phyloP scores from a whole-genome alignment of 2,797 vertebrate species.

The Rhincodon typus region DNA sequence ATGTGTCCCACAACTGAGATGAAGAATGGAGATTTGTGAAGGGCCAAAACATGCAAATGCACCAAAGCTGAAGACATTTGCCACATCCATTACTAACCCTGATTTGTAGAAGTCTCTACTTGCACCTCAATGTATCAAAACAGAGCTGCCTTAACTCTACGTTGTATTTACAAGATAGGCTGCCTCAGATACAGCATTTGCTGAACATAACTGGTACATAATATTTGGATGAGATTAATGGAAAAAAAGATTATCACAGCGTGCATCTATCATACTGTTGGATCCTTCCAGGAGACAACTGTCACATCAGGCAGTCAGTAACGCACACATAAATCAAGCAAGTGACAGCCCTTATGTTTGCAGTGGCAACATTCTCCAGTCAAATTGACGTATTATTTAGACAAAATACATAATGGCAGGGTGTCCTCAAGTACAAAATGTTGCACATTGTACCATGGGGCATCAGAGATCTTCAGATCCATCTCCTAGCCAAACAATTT shows the following conservation, averaged over 20 bases:
- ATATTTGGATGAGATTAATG: neutral
- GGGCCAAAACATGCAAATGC: neutral
- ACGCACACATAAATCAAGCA: neutral
- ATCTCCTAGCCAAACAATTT: neutral
- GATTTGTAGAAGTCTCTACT: neutral
- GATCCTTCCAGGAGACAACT: neutral
- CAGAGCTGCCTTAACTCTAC: neutral
- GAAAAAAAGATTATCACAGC: neutral
- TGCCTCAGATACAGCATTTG: neutral
- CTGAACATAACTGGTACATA: neutral
- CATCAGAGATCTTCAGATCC: neutral
- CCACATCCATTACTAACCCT: neutral
- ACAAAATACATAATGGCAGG: neutral
- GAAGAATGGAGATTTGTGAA: neutral
- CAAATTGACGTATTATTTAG: neutral
- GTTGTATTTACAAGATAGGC: neutral
- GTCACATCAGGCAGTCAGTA: neutral
- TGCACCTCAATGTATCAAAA: neutral
- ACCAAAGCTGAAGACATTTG: neutral
- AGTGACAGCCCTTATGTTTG: neutral
- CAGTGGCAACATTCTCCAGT: neutral
- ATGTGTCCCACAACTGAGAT: neutral
- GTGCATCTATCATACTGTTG: neutral
- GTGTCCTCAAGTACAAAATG: neutral
- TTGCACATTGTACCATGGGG: neutral